Percentiles rank a stretch among this genome's conserved stretches.
Conservation (phyloP, 2,797 vertebrate species). For the Siniperca undulata region DNA sequence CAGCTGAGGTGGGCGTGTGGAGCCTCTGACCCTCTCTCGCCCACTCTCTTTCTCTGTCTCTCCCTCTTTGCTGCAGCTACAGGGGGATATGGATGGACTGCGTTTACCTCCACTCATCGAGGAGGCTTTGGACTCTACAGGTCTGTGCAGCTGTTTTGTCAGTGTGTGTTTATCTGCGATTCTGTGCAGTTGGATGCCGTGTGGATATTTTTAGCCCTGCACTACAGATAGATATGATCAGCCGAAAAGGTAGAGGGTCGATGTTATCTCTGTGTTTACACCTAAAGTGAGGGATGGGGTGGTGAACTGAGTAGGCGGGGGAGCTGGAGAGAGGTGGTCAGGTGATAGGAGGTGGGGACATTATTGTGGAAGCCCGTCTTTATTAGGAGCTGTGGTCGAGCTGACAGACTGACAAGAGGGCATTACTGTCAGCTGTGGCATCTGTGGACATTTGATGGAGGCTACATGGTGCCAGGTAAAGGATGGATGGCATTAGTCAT, state of each 20-base stretch:
- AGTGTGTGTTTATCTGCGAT: slow-evolving; percentile 25
- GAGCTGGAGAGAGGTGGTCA: slow-evolving; percentile 49
- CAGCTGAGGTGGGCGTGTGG: slow-evolving; percentile 81
- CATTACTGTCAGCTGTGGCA: slow-evolving; percentile 60
- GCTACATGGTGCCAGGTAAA: slow-evolving; percentile 73
- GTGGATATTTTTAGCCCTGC: slow-evolving; percentile 56
- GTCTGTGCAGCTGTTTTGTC: slow-evolving; percentile 71
- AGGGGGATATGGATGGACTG: slow-evolving; percentile 84
- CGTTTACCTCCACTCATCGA: slow-evolving; percentile 86
- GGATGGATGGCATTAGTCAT: slow-evolving; percentile 38
- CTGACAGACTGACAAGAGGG: slow-evolving; percentile 52
- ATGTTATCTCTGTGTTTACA: slow-evolving; percentile 53
- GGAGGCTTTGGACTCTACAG: slow-evolving; percentile 85
- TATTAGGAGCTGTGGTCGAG: slow-evolving; percentile 51
- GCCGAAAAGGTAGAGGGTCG: slow-evolving; percentile 17
- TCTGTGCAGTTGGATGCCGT: slow-evolving; percentile 24
- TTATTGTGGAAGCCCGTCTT: slow-evolving; percentile 49
- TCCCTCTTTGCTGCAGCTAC: slow-evolving; percentile 67
- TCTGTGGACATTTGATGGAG: slow-evolving; percentile 69
- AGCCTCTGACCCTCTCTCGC: slow-evolving; percentile 80
- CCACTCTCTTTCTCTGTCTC: slow-evolving; percentile 67
- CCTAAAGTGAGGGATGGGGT: slow-evolving; percentile 33
- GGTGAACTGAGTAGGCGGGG: slow-evolving; percentile 53
- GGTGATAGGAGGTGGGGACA: slow-evolving; percentile 62
- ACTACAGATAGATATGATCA: slow-evolving; percentile 49